phyloP scores from a whole-genome alignment of 1,140 invertebrate species.

The Scaptodrosophila lebanonensis region DNA sequence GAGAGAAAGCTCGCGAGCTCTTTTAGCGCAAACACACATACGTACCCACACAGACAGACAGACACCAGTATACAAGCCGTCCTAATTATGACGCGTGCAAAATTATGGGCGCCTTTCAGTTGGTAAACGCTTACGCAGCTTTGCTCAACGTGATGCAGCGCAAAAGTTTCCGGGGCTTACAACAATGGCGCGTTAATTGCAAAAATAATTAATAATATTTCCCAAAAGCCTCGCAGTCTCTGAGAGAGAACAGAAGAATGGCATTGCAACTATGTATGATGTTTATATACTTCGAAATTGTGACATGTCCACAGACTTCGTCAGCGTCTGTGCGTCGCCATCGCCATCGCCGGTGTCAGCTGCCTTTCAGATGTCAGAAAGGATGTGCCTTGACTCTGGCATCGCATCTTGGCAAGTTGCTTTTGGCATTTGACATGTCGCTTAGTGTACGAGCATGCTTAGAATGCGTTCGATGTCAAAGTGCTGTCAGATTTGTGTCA shows the following conservation, averaged over 20 bases:
- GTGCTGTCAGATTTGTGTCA: constrained; percentile 70
- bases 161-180: neutral
- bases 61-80: no score
- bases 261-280: no score
- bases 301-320: no score
- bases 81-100: constrained; percentile 69
- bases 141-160: constrained; percentile 59
- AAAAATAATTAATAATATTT: constrained; percentile 71
- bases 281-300: no score
- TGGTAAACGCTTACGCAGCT: constrained; percentile 54
- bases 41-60: no score
- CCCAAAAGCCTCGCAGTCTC: neutral
- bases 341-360: constrained; percentile 35
- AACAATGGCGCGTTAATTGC: constrained; percentile 71
- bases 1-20: neutral
- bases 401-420: constrained; percentile 58
- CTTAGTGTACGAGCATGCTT: constrained; percentile 64
- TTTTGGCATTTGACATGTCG: constrained; percentile 68
- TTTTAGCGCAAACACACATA: constrained; percentile 42
- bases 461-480: constrained; percentile 72
- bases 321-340: no score
- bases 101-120: constrained; percentile 26
- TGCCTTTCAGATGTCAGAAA: constrained; percentile 32
- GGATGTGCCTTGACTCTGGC: constrained; percentile 27
- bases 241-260: no score